Evolutionary conservation across 2,797 vertebrate species (phyloP), one percentile per base, ranked within the genome.

Genomic region (Ctenopoma kingsleyae): DNA sequence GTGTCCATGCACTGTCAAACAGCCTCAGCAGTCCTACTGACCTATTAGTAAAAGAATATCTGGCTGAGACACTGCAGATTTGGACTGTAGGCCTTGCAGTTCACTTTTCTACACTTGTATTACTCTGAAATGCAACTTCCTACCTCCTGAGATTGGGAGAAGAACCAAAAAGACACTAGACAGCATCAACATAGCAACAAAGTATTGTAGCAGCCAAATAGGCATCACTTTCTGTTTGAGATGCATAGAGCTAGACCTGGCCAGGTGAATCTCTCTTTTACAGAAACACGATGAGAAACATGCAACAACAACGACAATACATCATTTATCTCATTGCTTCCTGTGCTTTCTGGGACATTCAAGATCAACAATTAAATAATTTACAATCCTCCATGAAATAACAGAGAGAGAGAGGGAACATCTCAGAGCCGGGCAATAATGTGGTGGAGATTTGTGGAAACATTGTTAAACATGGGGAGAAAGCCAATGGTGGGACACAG

Each of bases 231-330:
- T 87, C 87, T 87, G 89, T 91, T 90, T 83, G 84, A 88, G 89
- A 92, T 92, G 85, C 89, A 91, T 91, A 92, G 91, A 91, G 90
- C 84, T 86, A 85, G 85, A 90, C 83, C 83, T 86, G 81, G 83
- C 90, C 88, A 88, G 85, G 86, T 82, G 79, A 87, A 90, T 89
- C 84, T 91, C 83, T 92, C 88, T 91, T 90, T 91, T 87, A 92
- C 91, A 91, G 91, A 85, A 87, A 91, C 89, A 93, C 89, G 89
- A 90, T 91, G 89, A 89, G 89, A 82, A 92, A 93, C 91, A 93
- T 93, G 92, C 92, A 93, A 91, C 89, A 91, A 90, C 91, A 89
- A 91, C 88, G 82, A 92, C 89, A 82, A 91, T 81, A 93, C 88
- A 91, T 87, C 88, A 89, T 90, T 89, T 89, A 86, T 91, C 89